phyloP scores from a whole-genome alignment of 1,140 invertebrate species.

The Melipona quadrifasciata region DNA sequence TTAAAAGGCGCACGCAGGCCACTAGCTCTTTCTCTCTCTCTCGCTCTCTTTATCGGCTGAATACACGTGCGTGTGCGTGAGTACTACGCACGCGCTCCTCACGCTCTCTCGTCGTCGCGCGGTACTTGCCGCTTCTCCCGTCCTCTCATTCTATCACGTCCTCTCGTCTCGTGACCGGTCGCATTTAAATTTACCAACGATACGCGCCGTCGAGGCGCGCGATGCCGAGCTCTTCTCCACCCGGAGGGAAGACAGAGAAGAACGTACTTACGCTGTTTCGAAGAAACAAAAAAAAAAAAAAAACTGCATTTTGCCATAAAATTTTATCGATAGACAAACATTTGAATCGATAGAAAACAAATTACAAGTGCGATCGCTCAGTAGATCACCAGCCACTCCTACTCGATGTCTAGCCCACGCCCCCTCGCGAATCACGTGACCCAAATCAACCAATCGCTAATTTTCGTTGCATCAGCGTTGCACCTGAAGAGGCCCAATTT shows the following conservation, averaged over 20 bases:
- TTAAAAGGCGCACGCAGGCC: slow-evolving; percentile 63
- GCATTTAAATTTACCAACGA: slow-evolving; percentile 67
- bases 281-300: background rate
- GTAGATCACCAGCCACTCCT: no score
- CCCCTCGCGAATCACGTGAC: no score
- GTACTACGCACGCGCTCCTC: slow-evolving; percentile 2
- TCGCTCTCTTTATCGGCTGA: background rate
- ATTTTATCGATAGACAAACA: no score
- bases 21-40: background rate
- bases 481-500: no score
- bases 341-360: no score
- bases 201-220: slow-evolving; percentile 45
- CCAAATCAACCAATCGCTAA: no score
- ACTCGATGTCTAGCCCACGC: no score
- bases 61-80: slow-evolving; percentile 54
- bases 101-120: background rate
- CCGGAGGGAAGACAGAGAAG: background rate
- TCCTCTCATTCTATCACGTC: slow-evolving; percentile 1
- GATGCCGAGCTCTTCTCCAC: background rate
- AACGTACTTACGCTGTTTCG: background rate
- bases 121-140: slow-evolving; percentile 8
- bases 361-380: no score
- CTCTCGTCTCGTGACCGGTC: slow-evolving; percentile 53
- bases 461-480: no score
- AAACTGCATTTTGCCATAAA: no score